Evolutionary conservation across 2,797 vertebrate species (phyloP), one percentile per base, ranked within the genome.

Genomic region (Phyllotis vaccarum): DNA sequence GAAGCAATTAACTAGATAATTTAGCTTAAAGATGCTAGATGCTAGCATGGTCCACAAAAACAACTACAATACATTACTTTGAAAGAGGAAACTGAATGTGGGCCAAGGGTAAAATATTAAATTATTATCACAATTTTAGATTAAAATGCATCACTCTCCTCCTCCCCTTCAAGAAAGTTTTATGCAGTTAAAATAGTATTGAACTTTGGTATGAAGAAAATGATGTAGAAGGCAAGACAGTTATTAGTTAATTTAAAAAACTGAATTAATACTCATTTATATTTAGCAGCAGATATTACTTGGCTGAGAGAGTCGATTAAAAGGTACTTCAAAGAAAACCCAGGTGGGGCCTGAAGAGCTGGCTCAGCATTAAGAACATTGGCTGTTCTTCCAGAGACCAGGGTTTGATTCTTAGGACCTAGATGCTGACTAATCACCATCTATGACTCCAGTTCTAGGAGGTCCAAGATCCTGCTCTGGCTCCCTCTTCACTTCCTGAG

Each of bases 1-100:
- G 88, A 95, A 93, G 58, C 78, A 96, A 95, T 96, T 93, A 95
- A 83, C 75, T 70, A 95, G 83, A 94, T 78, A 86, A 86, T 90
- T 96, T 95, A 90, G 66, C 70, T 89, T 95, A 92, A 94, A 95
- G 89, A 89, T 96, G 37, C 75, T 87, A 85, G n/a, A 76, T 76
- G 21, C 21, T 79, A 79, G n/a, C n/a, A 14, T 83, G 34, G 72
- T 80, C 91, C 70, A 58, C n/a, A 95, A 92, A 90, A 62, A 37
- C 40, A 81, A 16, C 16, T 86, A 21, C 75, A 87, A 40, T 72
- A 64, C 7, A 40, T 95, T 92, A 86, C 80, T 95, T 75, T 90
- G 70, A 83, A 54, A 86, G 40, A 90, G 89, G 66, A 93, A 89
- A 68, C 86, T 60, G 93, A 92, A 74, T 43, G 40, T 83, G 14